Conservation (phyloP, 2,113 vertebrate species). For the Atractosteus spatula region DNA sequence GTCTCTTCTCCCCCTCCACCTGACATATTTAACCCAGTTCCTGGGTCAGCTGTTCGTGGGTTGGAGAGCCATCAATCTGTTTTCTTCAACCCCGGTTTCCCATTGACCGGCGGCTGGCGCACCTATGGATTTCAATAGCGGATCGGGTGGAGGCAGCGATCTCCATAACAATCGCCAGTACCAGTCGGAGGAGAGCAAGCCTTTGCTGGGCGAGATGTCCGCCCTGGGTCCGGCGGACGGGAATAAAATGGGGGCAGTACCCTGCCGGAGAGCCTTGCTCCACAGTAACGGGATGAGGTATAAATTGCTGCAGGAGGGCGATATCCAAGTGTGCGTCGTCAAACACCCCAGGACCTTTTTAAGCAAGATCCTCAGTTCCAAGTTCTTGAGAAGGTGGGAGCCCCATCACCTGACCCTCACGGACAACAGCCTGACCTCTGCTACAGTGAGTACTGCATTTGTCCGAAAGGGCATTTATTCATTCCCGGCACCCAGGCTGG, state of each 20-base stretch:
- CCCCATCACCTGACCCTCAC: conserved; percentile 92
- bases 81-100: conserved; percentile 8
- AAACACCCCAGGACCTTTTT: conserved; percentile 95
- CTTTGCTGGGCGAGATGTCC: conserved; percentile 84
- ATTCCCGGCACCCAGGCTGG: neutral
- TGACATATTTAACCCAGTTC: conserved; percentile 19
- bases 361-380: conserved; percentile 97
- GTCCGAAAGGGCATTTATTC: neutral
- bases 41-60: conserved; percentile 2
- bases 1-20: conserved; percentile 17
- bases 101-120: conserved; percentile 23
- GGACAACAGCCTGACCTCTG: conserved; percentile 88
- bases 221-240: conserved; percentile 66
- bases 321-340: conserved; percentile 97
- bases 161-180: conserved; percentile 75
- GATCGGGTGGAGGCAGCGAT: conserved; percentile 73
- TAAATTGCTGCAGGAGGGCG: conserved; percentile 95
- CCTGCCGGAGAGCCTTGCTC: conserved; percentile 79
- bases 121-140: conserved; percentile 83
- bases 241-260: conserved; percentile 80
- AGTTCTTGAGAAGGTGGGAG: conserved; percentile 93
- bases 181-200: conserved; percentile 88
- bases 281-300: conserved; percentile 90
- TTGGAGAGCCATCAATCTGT: neutral
- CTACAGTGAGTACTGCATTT: conserved; percentile 77